Evolutionary conservation across 1,140 invertebrate species (phyloP).

Genomic region (Propsilocerus akamusi): DNA sequence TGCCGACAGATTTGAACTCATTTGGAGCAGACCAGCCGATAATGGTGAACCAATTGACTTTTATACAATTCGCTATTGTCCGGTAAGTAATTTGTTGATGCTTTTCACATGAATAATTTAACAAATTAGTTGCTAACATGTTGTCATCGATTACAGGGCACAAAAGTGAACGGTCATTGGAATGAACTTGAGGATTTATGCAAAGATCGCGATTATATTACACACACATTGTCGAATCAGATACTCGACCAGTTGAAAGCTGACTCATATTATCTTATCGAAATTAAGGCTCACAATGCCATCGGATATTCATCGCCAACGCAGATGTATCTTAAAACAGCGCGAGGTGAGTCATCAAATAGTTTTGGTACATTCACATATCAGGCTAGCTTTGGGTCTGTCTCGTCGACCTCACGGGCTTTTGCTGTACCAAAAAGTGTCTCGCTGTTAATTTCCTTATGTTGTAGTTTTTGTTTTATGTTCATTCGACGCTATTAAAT

Average conservation of each 20-base stretch:
- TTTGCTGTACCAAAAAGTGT: no score
- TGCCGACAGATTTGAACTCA: constrained; percentile 55
- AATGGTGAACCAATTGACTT: constrained; percentile 75
- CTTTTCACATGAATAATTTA: constrained; percentile 11
- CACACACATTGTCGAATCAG: constrained; percentile 28
- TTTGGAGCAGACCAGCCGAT: constrained; percentile 65
- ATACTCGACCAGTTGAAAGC: constrained; percentile 38
- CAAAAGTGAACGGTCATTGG: constrained; percentile 40
- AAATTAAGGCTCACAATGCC: constrained; percentile 65
- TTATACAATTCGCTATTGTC: constrained; percentile 64
- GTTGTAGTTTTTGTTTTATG: no score
- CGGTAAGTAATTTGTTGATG: constrained; percentile 33
- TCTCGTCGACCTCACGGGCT: no score
- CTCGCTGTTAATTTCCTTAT: no score
- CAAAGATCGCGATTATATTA: constrained; percentile 30
- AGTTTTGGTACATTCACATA: no score
- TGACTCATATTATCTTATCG: constrained; percentile 62
- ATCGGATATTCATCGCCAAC: constrained; percentile 62
- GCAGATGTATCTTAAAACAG: constrained; percentile 58
- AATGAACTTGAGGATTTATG: constrained; percentile 35
- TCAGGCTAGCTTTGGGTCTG: no score
- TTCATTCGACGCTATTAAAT: no score
- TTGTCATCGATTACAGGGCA: constrained; percentile 23
- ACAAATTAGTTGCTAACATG: neutral
- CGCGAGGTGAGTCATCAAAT: constrained; percentile 66